Evolutionary conservation across 1,140 invertebrate species (phyloP).

Genomic region (Pseudomyrmex concolor): DNA sequence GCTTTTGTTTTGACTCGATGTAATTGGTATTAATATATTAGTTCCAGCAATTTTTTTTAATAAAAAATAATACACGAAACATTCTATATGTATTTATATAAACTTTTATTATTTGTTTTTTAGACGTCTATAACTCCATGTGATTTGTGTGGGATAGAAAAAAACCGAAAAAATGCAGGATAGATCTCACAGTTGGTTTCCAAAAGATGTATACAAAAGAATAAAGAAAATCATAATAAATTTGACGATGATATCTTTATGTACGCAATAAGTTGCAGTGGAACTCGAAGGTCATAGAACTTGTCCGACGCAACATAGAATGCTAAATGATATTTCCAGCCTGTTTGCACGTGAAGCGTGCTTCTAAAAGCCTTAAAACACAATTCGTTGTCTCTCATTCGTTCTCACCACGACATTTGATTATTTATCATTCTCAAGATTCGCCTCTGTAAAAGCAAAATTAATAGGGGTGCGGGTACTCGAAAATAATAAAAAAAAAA

Average conservation of each 20-base stretch:
- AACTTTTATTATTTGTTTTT: too few relatives aligned
- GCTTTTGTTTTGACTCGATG: background rate
- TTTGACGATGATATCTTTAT: background rate
- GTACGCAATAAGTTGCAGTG: background rate
- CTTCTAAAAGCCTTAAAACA: background rate
- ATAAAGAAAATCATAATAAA: background rate
- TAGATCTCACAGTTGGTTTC: too few relatives aligned
- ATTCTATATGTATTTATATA: too few relatives aligned
- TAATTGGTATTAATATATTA: background rate
- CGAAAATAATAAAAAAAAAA: too few relatives aligned
- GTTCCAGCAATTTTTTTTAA: background rate
- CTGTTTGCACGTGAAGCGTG: background rate
- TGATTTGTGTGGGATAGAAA: too few relatives aligned
- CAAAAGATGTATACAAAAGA: background rate
- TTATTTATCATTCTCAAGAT: too few relatives aligned
- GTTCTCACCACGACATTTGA: background rate
- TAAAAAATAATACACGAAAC: too few relatives aligned
- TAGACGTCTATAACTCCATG: too few relatives aligned
- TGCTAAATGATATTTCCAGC: background rate
- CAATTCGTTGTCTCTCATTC: background rate
- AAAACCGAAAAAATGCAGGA: too few relatives aligned
- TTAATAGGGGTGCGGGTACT: too few relatives aligned
- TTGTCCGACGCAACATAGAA: background rate
- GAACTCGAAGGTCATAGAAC: constrained; percentile 17
- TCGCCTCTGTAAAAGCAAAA: too few relatives aligned